Conservation (phyloP, 2,888 invertebrate species). For the Ectemnius lituratus region DNA sequence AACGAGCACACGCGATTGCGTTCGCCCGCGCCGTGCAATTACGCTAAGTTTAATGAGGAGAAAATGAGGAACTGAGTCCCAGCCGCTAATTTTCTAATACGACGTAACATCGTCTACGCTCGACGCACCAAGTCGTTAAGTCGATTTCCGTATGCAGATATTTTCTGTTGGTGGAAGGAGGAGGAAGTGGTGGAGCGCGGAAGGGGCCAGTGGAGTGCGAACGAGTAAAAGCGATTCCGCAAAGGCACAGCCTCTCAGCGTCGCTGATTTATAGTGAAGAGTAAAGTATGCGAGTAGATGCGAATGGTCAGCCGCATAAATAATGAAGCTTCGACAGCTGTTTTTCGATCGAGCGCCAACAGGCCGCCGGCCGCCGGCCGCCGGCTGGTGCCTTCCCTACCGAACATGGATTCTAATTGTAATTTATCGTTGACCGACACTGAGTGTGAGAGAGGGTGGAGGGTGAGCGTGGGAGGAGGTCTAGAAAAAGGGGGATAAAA, state of each 20-base stretch:
- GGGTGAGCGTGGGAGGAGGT: conserved; percentile 32
- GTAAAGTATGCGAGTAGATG: not conserved
- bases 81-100: conserved; percentile 31
- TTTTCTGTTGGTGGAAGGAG: too few species aligned
- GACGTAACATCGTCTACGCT: not conserved
- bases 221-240: not conserved
- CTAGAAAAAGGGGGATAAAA: conserved; percentile 19
- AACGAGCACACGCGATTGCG: conserved; percentile 18
- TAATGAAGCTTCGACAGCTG: conserved; percentile 26
- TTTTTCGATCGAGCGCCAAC: not conserved
- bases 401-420: conserved; percentile 46
- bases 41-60: conserved; percentile 35
- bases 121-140: not conserved
- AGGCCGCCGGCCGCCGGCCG: too few species aligned
- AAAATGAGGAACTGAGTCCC: conserved; percentile 25
- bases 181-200: too few species aligned
- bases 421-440: conserved; percentile 47
- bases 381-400: conserved; percentile 22
- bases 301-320: conserved; percentile 9
- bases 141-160: too few species aligned
- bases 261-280: not conserved
- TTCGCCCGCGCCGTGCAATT: conserved; percentile 31
- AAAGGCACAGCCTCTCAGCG: not conserved
- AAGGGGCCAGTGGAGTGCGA: not conserved
- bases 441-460: conserved; percentile 16